These are phyloP conservation scores for Camponotus floridanus DNA, from an alignment of 1,140 invertebrate genomes.

Conservation along the genomic window DNA sequence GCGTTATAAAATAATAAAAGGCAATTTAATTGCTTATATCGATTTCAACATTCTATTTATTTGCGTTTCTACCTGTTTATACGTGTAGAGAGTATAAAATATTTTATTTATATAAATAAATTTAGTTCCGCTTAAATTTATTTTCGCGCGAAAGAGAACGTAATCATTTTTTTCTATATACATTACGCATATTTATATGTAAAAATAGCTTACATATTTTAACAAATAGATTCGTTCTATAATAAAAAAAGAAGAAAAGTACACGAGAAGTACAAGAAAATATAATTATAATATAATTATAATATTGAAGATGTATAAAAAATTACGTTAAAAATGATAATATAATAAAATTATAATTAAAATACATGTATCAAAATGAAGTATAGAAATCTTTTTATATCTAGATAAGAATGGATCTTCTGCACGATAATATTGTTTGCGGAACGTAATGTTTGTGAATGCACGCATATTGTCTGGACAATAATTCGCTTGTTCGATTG, in stretches of 20 bases:
- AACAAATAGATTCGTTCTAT: neutral
- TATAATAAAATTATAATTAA: neutral
- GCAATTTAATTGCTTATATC: neutral
- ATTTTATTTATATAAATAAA: neutral
- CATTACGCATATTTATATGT: neutral
- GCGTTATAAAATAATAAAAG: neutral
- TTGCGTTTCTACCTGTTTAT: neutral
- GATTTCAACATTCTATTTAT: neutral
- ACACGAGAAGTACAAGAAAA: neutral
- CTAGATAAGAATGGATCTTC: neutral
- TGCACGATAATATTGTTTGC: constrained; percentile 7
- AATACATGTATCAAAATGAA: too few relatives aligned
- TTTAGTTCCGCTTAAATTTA: neutral
- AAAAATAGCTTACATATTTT: neutral
- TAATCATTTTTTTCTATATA: neutral
- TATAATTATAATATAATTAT: neutral
- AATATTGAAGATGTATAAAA: neutral
- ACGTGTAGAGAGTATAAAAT: neutral
- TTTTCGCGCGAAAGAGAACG: too few relatives aligned
- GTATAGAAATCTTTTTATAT: neutral
- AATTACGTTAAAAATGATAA: neutral
- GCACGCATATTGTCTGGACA: constrained; percentile 8
- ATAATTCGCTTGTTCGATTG: constrained; percentile 56
- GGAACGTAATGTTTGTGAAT: neutral
- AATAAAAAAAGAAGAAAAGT: neutral